Base-by-base conservation (phyloP, 2,888 invertebrate species). In the Stenotaenia linearis region DNA sequence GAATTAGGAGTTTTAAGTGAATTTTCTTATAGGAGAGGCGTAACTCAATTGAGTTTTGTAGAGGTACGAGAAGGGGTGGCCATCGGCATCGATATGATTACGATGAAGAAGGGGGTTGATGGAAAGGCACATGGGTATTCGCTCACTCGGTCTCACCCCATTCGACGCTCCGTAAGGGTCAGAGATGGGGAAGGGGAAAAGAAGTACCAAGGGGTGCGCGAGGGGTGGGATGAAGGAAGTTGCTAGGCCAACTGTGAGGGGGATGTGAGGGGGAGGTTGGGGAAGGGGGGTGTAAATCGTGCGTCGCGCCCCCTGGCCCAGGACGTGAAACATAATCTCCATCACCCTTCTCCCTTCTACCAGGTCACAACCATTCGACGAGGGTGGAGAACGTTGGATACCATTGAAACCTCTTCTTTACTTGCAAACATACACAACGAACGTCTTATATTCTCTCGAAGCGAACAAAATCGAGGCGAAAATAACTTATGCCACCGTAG, bases 261-360 rank as follows among this genome's bases (percentile, higher is more conserved):
- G n/a, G n/a, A 4, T 32, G 45, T 45, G 45, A 45, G 45, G 45
- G 45, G 45, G 45, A 45, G 45, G 45, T 18, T 45, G 45, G 45
- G n/a, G 45, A 45, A 45, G 45, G 30, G 76, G 76, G 32, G 76
- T 76, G 76, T 76, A 76, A 76, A 76, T 76, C 30, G 76, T 76
- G 76, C 76, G 35, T 76, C 76, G 76, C 76, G 76, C 76, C 76
- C 76, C 76, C 76, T 76, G 35, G 35, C 32, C 35, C 35, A 35
- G 76, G 76, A 76, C 30, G 76, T 35, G 76, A 35, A 76, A 76
- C 18, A 35, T 76, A 37, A 76, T 76, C 76, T 76, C 35, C 76
- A 45, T 76, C 76, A 15, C 74, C 30, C 74, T 74, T 74, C 74
- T 74, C 30, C 74, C 74, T 74, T 30, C 23, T 21, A 45, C 25